phyloP scores from a whole-genome alignment of 2,797 vertebrate genomes.

The Lepus townsendii region DNA sequence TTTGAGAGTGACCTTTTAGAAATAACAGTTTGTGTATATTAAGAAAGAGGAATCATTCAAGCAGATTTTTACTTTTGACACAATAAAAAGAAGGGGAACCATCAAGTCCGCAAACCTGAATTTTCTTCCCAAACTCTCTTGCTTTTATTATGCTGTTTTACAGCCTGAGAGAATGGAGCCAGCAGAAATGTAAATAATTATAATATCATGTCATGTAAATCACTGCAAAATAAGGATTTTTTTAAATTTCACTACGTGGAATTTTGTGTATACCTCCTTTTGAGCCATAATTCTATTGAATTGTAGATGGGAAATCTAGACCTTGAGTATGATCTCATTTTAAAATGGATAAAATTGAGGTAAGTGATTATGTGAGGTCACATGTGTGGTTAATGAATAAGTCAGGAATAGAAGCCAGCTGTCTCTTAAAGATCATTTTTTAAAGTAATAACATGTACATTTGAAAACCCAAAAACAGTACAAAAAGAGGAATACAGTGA shows the following conservation, averaged over 20 bases:
- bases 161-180: background rate
- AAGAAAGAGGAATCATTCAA: slow-evolving; percentile 15
- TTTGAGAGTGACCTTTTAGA: slow-evolving; percentile 9
- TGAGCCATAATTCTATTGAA: slow-evolving; percentile 55
- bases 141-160: slow-evolving; percentile 2
- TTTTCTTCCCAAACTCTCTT: slow-evolving; percentile 60
- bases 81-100: slow-evolving; percentile 37
- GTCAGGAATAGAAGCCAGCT: slow-evolving; percentile 37
- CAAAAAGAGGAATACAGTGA: background rate
- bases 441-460: slow-evolving; percentile 10
- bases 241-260: slow-evolving; percentile 29
- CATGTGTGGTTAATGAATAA: slow-evolving; percentile 43
- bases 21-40: slow-evolving; percentile 13
- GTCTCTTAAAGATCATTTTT: slow-evolving; percentile 26
- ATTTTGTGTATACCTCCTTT: slow-evolving; percentile 53
- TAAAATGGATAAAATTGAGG: slow-evolving; percentile 64
- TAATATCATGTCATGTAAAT: background rate
- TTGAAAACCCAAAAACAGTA: slow-evolving; percentile 14
- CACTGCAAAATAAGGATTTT: slow-evolving; percentile 45
- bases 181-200: slow-evolving; percentile 52
- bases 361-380: slow-evolving; percentile 54
- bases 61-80: slow-evolving; percentile 43
- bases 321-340: slow-evolving; percentile 53
- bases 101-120: slow-evolving; percentile 41
- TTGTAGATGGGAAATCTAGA: slow-evolving; percentile 37